phyloP scores from a whole-genome alignment of 2,888 invertebrate species.

The Podabrus alpinus region DNA sequence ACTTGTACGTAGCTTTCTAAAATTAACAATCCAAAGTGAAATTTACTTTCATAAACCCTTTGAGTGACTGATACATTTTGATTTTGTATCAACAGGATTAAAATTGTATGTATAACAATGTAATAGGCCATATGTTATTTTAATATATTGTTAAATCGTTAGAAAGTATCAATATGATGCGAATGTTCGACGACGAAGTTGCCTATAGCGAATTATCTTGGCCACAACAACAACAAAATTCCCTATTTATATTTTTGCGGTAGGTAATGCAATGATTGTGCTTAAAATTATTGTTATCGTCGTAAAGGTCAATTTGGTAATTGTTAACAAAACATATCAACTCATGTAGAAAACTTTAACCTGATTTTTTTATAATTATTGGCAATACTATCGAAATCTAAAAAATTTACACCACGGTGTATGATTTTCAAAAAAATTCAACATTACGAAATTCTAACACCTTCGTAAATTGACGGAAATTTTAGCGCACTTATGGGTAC shows the following conservation, averaged over 20 bases:
- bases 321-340: background rate
- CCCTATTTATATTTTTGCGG: conserved; percentile 13
- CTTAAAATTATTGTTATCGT: background rate
- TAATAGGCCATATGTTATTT: background rate
- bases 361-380: background rate
- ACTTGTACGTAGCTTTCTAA: background rate
- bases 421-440: background rate
- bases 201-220: conserved; percentile 29
- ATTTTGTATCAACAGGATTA: background rate
- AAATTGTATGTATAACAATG: background rate
- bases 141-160: conserved; percentile 12
- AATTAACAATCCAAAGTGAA: background rate
- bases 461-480: background rate
- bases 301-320: background rate
- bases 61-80: background rate
- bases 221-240: conserved; percentile 10
- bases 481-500: background rate
- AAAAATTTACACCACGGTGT: background rate
- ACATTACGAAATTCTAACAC: background rate
- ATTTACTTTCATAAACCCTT: conserved; percentile 1
- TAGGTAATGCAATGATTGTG: conserved; percentile 12
- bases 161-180: conserved; percentile 26
- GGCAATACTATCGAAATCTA: background rate
- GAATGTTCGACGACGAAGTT: conserved; percentile 28
- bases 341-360: background rate